A percentile compares a stretch with the other conserved stretches of the same genome.
phyloP scores from a whole-genome alignment of 1,140 invertebrate genomes.

The Camponotus vicinus region DNA sequence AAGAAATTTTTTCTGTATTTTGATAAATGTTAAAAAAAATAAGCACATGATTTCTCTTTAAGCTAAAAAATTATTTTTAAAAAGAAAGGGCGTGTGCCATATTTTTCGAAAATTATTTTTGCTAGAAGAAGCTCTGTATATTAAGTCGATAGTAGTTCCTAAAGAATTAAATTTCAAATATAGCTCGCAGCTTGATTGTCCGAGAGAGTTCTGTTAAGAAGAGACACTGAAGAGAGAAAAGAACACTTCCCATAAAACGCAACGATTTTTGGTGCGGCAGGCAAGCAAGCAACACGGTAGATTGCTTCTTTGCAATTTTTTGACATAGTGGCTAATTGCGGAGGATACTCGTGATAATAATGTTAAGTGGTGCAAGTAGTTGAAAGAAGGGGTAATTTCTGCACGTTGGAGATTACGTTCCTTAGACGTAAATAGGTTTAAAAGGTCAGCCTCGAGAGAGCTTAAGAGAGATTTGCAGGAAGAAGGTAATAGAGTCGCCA shows the following conservation, averaged over 20 bases:
- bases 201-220: background rate
- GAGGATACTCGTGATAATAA: slow-evolving; percentile 20
- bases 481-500: slow-evolving; percentile 19
- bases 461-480: slow-evolving; percentile 36
- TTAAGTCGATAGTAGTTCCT: background rate
- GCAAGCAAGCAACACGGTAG: background rate
- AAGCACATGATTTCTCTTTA: background rate
- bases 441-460: background rate
- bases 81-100: background rate
- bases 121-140: background rate
- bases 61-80: background rate
- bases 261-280: slow-evolving; percentile 17
- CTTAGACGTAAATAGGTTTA: slow-evolving; percentile 51
- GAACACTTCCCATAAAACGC: background rate
- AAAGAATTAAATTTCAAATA: background rate
- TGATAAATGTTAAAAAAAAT: too few relatives aligned
- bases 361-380: slow-evolving; percentile 15
- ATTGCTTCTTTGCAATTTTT: slow-evolving; percentile 35
- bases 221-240: background rate
- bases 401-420: slow-evolving; percentile 27
- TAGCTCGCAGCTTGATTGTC: background rate
- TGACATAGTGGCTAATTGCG: background rate
- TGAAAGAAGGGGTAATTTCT: background rate
- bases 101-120: background rate
- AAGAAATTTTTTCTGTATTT: background rate